A percentile compares a stretch with the other conserved stretches of the same genome.
phyloP scores from a whole-genome alignment of 2,113 vertebrate genomes.

The Corythornis madagascariensis region DNA sequence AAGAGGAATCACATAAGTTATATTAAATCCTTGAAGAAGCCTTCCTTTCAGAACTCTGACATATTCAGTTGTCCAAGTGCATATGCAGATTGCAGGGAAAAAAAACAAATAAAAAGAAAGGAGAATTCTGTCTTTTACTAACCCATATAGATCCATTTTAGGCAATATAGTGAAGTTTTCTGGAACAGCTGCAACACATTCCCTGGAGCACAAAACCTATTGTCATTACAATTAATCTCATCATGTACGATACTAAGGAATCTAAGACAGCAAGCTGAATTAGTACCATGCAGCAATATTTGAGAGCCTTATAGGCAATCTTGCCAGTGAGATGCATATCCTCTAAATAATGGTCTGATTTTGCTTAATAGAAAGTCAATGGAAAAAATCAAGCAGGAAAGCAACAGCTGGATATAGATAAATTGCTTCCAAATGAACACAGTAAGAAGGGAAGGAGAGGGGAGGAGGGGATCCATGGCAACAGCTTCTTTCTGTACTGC shows the following conservation, averaged over 20 bases:
- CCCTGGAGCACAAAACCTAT: background rate
- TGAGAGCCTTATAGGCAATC: background rate
- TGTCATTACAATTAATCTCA: background rate
- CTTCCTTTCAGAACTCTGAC: background rate
- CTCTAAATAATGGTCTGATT: background rate
- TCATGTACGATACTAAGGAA: background rate
- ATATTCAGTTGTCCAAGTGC: background rate
- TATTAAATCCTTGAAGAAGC: constrained; percentile 8
- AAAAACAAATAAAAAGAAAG: background rate
- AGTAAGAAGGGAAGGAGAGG: background rate
- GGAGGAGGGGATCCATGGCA: background rate
- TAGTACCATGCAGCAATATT: background rate
- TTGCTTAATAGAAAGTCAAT: background rate
- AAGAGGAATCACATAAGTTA: background rate
- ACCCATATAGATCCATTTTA: background rate
- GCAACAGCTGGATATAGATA: background rate
- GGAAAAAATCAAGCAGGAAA: constrained; percentile 8
- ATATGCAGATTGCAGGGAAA: background rate
- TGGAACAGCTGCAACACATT: background rate
- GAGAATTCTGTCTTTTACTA: background rate
- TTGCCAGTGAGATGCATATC: background rate
- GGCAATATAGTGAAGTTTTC: background rate
- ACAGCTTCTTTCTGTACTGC: background rate
- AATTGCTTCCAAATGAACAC: background rate
- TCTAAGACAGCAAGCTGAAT: background rate